These are phyloP conservation scores for Xiphias gladius DNA, from an alignment of 2,113 vertebrate genomes.

Conservation along the genomic window DNA sequence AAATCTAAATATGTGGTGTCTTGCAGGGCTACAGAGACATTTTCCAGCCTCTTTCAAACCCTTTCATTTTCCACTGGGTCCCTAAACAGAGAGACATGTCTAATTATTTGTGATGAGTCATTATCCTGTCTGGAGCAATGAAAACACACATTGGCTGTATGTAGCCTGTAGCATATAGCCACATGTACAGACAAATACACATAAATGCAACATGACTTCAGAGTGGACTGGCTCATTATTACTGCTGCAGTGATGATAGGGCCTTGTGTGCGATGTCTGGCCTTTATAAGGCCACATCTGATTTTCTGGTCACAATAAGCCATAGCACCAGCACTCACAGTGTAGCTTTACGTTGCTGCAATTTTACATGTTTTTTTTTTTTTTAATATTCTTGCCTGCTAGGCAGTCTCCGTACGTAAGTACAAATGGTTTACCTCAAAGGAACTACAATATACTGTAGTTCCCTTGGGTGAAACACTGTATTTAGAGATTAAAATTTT, in stretches of 20 bases:
- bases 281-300: slow-evolving; percentile 11
- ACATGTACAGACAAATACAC: slow-evolving; percentile 29
- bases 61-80: slow-evolving; percentile 56
- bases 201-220: neutral
- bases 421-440: neutral
- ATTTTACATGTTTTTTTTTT: neutral
- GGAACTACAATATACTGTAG: neutral
- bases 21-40: slow-evolving; percentile 29
- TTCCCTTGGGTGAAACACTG: neutral
- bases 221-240: slow-evolving; percentile 49
- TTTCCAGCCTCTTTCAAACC: slow-evolving; percentile 32
- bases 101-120: slow-evolving; percentile 80
- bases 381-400: neutral
- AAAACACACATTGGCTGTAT: slow-evolving; percentile 45
- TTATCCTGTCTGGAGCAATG: slow-evolving; percentile 70
- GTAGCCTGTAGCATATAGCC: neutral
- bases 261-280: slow-evolving; percentile 14
- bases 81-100: slow-evolving; percentile 49
- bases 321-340: neutral
- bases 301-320: slow-evolving; percentile 14
- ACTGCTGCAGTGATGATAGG: slow-evolving; percentile 2
- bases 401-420: neutral
- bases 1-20: slow-evolving; percentile 46
- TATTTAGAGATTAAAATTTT: slow-evolving; percentile 5
- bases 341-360: neutral